A percentile compares a stretch with the other conserved stretches of the same genome.
phyloP scores from a whole-genome alignment of 2,888 invertebrate genomes.

The Harpalus rufipes region DNA sequence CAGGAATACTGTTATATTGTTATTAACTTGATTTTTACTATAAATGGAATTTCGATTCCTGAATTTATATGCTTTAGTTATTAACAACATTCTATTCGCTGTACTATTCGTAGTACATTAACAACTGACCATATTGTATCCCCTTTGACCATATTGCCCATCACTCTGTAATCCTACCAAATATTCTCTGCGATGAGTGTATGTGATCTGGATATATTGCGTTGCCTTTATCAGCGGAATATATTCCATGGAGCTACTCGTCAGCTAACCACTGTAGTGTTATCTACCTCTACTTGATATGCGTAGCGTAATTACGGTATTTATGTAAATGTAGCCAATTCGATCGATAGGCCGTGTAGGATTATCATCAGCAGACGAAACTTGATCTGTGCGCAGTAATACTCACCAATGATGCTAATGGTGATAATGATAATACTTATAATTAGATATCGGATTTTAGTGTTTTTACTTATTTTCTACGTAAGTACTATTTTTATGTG shows the following conservation, averaged over 20 bases:
- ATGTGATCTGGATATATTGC: not conserved
- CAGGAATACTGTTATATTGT: too few relatives aligned
- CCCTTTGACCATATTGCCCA: too few relatives aligned
- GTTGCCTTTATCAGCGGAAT: not conserved
- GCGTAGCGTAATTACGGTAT: not conserved
- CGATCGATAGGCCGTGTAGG: not conserved
- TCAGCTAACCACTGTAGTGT: not conserved
- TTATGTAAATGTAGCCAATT: slow-evolving; percentile 1
- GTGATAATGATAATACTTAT: not conserved
- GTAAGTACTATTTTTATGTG: too few relatives aligned
- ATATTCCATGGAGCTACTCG: not conserved
- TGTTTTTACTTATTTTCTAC: too few relatives aligned
- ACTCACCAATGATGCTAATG: not conserved
- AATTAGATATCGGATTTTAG: too few relatives aligned
- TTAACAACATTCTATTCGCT: too few relatives aligned
- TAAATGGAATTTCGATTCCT: too few relatives aligned
- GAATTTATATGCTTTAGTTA: too few relatives aligned
- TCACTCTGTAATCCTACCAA: not conserved
- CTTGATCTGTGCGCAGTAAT: not conserved
- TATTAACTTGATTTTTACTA: too few relatives aligned
- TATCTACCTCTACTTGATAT: not conserved
- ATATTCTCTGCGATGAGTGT: not conserved
- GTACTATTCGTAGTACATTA: too few relatives aligned
- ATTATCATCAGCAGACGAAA: slow-evolving; percentile 5
- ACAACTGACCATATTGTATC: too few relatives aligned